These are phyloP conservation scores for Clytia hemisphaerica DNA, from an alignment of 30 jellyfish, hydroid and myxozoan genomes.

Conservation along the genomic window DNA sequence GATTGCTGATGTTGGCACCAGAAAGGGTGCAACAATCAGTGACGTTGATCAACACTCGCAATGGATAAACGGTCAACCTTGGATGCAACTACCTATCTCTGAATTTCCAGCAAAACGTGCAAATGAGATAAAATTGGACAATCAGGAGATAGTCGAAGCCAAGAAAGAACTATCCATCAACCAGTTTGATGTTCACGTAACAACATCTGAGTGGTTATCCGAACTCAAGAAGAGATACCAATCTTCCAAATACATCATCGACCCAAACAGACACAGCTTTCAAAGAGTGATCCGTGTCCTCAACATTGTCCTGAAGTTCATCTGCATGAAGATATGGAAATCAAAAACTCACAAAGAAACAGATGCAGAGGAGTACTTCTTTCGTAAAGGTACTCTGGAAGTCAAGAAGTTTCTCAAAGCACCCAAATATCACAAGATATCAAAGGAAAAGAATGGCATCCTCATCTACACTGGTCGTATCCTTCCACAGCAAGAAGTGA, in stretches of 20 bases:
- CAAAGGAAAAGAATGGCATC: too few relatives aligned
- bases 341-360: neutral
- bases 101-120: neutral
- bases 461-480: too few relatives aligned
- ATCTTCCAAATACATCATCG: constrained; percentile 1
- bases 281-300: neutral
- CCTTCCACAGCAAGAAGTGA: neutral
- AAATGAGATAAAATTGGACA: too few relatives aligned
- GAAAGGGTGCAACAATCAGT: constrained; percentile 10
- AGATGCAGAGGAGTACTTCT: neutral
- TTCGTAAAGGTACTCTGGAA: constrained; percentile 1
- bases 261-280: constrained; percentile 4
- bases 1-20: constrained; percentile 14
- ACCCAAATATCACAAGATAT: too few relatives aligned
- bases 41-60: neutral
- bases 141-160: neutral
- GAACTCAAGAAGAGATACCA: too few relatives aligned
- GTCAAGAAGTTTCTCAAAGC: neutral
- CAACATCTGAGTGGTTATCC: too few relatives aligned
- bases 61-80: constrained; percentile 13
- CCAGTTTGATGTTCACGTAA: too few relatives aligned
- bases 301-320: neutral
- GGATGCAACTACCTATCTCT: too few relatives aligned
- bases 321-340: neutral
- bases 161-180: neutral